Base-by-base conservation (phyloP, 1,140 invertebrate species). In the Drosophila saltans region DNA sequence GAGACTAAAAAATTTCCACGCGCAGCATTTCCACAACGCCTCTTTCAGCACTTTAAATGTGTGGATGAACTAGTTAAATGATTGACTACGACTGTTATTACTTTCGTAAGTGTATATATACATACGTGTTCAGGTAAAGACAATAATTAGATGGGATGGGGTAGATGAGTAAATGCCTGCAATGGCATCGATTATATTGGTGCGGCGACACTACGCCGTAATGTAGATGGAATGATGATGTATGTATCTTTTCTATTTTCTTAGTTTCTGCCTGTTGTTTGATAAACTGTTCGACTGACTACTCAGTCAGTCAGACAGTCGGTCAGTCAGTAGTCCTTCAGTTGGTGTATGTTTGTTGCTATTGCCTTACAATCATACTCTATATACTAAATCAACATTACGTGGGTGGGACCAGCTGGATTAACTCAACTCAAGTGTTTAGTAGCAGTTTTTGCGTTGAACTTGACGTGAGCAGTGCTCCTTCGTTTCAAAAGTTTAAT, bases 121-220 rank as follows among this genome's bases (percentile, higher is more conserved):
- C 33, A 2, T 52, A 52, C 45, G 45, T 26, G 5, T 52, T 52
- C 21, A 8, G 45, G 21, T 26, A 52, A 26, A 52, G 45, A 52
- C 45, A 52, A 52, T 52, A 52, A 52, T 52, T 52, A 52, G 24
- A 52, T 26, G 21, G 45, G 21, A 9, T 24, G 21, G 11, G 21
- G 7, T 75, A 68, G 76, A 78, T 67, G 76, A 72, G 69, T 57
- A 62, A 66, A 66, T 65, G 64, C 67, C 69, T 66, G 68, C 75
- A 76, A 70, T 81, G 69, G 68, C 69, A 86, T 86, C 72, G 83
- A 86, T 86, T 86, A 72, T 75, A 75, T 81, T 79, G 72, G 65
- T 76, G 60, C 43, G 45, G 45, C 48, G 58, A 41, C 9, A 58
- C 64, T 55, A 64, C 64, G 21, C 39, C 28, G 39, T 28, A 68